Conservation (phyloP, 2,888 invertebrate genomes). For the Leptinotarsa haldemani region DNA sequence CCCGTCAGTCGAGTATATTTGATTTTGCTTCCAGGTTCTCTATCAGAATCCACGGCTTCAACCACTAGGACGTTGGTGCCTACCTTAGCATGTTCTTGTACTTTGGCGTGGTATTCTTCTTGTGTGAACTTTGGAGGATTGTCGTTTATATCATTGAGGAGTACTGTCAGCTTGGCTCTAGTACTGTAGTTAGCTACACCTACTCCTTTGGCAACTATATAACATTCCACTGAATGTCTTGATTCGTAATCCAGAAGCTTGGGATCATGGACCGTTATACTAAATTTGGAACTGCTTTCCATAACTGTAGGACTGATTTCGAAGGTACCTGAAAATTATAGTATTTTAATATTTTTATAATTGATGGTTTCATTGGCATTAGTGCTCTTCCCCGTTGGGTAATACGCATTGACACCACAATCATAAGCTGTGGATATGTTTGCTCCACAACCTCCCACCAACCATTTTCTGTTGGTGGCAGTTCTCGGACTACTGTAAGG, state of each 20-base stretch:
- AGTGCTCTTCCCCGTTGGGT: no score
- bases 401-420: no score
- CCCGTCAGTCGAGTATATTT: slow-evolving; percentile 53
- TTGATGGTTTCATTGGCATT: no score
- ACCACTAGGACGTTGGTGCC: slow-evolving; percentile 68
- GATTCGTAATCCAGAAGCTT: slow-evolving; percentile 87
- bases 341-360: not conserved
- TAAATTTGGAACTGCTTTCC: slow-evolving; percentile 77
- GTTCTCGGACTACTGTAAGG: no score
- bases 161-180: slow-evolving; percentile 81
- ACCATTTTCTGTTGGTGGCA: no score
- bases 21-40: slow-evolving; percentile 77
- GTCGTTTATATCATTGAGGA: slow-evolving; percentile 88
- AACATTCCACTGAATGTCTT: slow-evolving; percentile 75
- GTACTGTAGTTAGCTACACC: slow-evolving; percentile 80
- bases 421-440: no score
- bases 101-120: slow-evolving; percentile 77
- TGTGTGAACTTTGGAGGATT: slow-evolving; percentile 85
- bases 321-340: slow-evolving; percentile 71
- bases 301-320: slow-evolving; percentile 87
- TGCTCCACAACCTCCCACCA: no score
- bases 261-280: slow-evolving; percentile 86
- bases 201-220: slow-evolving; percentile 85
- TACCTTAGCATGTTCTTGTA: slow-evolving; percentile 84
- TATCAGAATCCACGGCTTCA: slow-evolving; percentile 85